These are phyloP conservation scores for Drusus annulatus DNA, from an alignment of 1,140 invertebrate species.

Conservation along the genomic window DNA sequence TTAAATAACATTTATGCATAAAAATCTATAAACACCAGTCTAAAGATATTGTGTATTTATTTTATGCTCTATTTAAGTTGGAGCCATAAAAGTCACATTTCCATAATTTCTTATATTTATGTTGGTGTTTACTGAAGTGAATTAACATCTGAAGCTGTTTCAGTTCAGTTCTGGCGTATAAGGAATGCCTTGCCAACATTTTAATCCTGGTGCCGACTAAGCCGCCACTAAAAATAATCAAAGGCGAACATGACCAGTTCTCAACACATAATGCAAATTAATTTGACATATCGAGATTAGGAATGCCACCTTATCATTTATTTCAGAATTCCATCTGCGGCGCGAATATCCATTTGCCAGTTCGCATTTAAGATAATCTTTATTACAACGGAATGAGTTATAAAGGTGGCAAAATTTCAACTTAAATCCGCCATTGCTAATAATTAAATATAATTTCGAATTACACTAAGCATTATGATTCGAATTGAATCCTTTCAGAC, in stretches of 20 bases:
- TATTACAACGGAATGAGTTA: background rate
- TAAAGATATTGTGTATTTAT: no score
- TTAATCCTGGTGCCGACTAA: background rate
- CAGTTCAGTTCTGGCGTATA: background rate
- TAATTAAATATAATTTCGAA: no score
- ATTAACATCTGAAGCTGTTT: no score
- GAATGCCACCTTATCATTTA: background rate
- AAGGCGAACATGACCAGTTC: background rate
- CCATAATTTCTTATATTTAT: no score
- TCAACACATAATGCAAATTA: conserved; percentile 8
- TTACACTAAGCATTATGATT: no score
- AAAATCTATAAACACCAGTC: no score
- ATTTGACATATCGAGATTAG: conserved; percentile 1
- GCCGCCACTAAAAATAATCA: background rate
- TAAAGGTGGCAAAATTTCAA: background rate
- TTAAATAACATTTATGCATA: no score
- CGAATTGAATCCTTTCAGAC: no score
- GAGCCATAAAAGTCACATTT: no score
- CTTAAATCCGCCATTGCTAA: background rate
- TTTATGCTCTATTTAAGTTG: no score
- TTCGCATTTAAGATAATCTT: conserved; percentile 1
- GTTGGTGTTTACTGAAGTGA: no score
- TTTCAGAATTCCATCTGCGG: conserved; percentile 3
- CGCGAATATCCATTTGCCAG: background rate
- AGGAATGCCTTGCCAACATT: background rate